Base-by-base conservation (phyloP, 64 coral and sea anemone genomes). In the Orbicella faveolata region DNA sequence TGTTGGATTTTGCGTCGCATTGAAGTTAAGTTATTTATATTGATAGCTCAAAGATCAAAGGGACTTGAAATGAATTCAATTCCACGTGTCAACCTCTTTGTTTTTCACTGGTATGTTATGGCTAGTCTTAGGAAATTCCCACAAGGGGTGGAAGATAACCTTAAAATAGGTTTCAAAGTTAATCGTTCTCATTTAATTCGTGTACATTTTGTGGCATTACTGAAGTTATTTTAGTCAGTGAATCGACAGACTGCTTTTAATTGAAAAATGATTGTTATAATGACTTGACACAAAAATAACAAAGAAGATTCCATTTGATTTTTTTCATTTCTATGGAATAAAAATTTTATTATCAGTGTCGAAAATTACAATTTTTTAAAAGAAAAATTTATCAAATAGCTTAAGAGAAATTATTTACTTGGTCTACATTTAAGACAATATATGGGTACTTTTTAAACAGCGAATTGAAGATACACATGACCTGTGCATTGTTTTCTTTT, bases 51-150 rank as follows among this genome's bases (percentile, higher is more conserved):
- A 26, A 34, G 39, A 52, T 87, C 44, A 87, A 87, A 74, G 20
- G 54, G 39, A 65, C 36, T 39, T 39, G 9, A 85, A 85, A 85
- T 85, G 21, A 30, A 85, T 85, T 85, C 63, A 70, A 9, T 33
- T 85, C 36, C 82, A 85, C 82, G 82, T 85, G 82, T 85, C 2
- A 69, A 14, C 16, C 62, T 79, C 36, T 36, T 68, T 77, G 75
- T 3, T 52, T 23, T 48, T 78, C 0, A 39, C 75, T 52, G 44
- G 75, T 78, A 10, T 78, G 75, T 78, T 52, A 10, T 78, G 41
- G 41, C 75, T 44, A 52, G 20, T 23, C 20, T 8, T 2, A 78
- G 41, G 16, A 10, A 78, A 17, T 44, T 48, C 18, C 37, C 20
- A 51, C 21, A 17, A 52, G 17, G 36, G 41, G 37, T 78, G 10